A percentile compares a stretch with the other conserved stretches of the same genome.
These are phyloP conservation scores for Hippocampus mohnikei DNA, from an alignment of 2,113 vertebrate genomes.

Conservation along the genomic window DNA sequence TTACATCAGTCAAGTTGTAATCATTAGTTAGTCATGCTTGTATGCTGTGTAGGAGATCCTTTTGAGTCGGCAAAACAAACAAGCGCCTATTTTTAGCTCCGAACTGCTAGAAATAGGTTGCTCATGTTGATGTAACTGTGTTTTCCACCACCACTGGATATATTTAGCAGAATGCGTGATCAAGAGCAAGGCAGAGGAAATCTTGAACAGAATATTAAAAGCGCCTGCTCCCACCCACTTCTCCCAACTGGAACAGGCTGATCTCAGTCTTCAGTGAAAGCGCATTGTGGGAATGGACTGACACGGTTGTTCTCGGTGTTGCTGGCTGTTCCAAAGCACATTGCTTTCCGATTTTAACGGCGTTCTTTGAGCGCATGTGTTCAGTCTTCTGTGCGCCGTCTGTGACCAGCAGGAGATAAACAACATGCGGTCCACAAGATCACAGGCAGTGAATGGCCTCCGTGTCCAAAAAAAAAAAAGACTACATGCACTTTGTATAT, in stretches of 20 bases:
- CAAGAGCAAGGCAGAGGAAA: slow-evolving; percentile 54
- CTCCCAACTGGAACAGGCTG: slow-evolving; percentile 50
- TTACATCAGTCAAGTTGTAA: background rate
- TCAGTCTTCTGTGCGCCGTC: background rate
- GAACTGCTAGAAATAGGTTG: slow-evolving; percentile 53
- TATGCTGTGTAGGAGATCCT: slow-evolving; percentile 6
- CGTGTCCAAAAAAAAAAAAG: background rate
- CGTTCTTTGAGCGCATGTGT: background rate
- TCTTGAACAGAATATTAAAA: slow-evolving; percentile 66
- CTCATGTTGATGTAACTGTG: slow-evolving; percentile 50
- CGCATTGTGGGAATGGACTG: background rate
- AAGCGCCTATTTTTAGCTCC: slow-evolving; percentile 21
- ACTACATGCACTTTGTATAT: slow-evolving; percentile 5
- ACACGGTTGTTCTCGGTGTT: background rate
- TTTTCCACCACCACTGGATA: slow-evolving; percentile 67
- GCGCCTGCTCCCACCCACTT: slow-evolving; percentile 64
- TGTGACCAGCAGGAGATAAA: slow-evolving; percentile 1
- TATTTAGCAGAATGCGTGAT: slow-evolving; percentile 70
- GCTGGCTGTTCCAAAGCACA: background rate
- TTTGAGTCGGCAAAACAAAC: slow-evolving; percentile 27
- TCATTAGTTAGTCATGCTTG: slow-evolving; percentile 4
- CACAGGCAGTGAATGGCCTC: slow-evolving; percentile 1
- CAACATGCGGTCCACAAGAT: slow-evolving; percentile 1
- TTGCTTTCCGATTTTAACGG: background rate
- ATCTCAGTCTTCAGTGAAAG: slow-evolving; percentile 10